Conservation (phyloP, 2,888 invertebrate species). For the Pristionchus exspectatus region DNA sequence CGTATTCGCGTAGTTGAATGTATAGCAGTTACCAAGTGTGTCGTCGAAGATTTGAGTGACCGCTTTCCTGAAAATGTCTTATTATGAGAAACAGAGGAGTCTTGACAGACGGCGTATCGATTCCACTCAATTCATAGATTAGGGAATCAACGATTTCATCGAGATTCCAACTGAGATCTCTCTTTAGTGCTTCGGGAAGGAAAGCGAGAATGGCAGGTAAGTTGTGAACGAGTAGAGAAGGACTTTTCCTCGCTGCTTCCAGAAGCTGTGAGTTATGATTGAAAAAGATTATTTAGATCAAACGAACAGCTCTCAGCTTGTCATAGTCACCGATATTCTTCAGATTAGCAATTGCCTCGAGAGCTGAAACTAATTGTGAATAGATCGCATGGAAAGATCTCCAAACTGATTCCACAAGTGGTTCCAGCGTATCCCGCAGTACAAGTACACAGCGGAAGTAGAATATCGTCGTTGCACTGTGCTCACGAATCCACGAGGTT, state of each 20-base stretch:
- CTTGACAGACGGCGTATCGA: neutral
- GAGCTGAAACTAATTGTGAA: neutral
- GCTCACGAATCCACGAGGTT: neutral
- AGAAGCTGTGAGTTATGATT: neutral
- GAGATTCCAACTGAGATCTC: neutral
- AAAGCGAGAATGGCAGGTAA: constrained; percentile 6
- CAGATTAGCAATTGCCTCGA: neutral
- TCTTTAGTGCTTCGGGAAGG: neutral
- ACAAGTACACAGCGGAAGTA: neutral
- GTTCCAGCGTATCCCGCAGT: constrained; percentile 23
- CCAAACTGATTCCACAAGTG: neutral
- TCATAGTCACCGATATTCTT: constrained; percentile 12
- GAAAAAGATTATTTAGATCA: neutral
- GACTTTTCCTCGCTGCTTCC: neutral
- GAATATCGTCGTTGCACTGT: neutral
- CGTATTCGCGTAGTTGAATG: constrained; percentile 49
- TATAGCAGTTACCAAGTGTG: constrained; percentile 29
- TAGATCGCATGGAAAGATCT: neutral
- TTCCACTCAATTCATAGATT: neutral
- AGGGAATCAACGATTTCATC: constrained; percentile 41
- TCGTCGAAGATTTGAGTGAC: constrained; percentile 15
- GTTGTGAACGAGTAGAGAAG: neutral
- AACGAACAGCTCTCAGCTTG: neutral
- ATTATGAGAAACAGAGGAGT: neutral
- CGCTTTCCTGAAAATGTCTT: neutral